A percentile compares a stretch with the other conserved stretches of the same genome.
Evolutionary conservation across 2,113 vertebrate species (phyloP).

Genomic region (Barbus barbus): DNA sequence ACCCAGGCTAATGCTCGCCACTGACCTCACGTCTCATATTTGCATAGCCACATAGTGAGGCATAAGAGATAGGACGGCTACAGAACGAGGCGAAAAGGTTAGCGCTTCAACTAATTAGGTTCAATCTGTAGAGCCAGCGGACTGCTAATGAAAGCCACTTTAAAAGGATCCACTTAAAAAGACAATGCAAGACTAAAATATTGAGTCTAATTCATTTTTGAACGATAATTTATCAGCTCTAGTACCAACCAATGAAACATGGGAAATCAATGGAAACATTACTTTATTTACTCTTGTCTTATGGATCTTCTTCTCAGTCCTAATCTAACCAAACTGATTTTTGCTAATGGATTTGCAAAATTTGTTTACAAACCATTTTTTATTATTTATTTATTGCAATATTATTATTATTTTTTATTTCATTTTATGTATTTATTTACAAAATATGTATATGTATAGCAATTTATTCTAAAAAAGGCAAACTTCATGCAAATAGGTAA

Average conservation of each 20-base stretch:
- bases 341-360: no score
- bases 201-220: not conserved
- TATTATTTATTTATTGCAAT: no score
- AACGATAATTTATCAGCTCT: not conserved
- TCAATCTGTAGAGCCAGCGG: not conserved
- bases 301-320: no score
- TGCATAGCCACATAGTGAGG: not conserved
- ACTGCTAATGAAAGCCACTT: constrained; percentile 11
- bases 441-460: no score
- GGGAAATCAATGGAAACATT: no score
- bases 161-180: constrained; percentile 21
- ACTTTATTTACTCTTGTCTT: not conserved
- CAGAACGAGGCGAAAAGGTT: not conserved
- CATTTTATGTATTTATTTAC: no score
- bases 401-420: no score
- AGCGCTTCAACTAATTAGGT: constrained; percentile 18
- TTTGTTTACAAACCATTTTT: no score
- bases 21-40: not conserved
- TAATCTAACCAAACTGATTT: no score
- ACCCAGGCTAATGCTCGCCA: not conserved
- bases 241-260: not conserved
- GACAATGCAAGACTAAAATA: not conserved
- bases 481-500: not conserved
- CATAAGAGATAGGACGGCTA: not conserved
- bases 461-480: no score